Conservation (phyloP, 1,140 invertebrate species). For the Lasaia peninsularis region DNA sequence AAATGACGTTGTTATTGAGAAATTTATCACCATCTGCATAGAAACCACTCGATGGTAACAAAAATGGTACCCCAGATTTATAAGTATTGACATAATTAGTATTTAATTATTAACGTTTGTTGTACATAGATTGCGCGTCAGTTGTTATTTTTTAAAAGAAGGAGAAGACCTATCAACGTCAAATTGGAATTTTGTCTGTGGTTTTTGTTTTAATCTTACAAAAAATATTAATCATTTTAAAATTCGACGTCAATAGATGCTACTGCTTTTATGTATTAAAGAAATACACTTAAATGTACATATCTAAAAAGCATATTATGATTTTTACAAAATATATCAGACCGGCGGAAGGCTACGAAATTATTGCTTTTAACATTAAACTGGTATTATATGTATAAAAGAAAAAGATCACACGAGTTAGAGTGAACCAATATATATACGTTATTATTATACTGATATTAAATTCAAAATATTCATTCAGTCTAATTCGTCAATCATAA, state of each 20-base stretch:
- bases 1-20: too few relatives aligned
- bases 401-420: constrained; percentile 2
- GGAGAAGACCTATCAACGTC: background rate
- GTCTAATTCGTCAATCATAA: background rate
- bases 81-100: too few relatives aligned
- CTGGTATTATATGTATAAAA: background rate
- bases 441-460: background rate
- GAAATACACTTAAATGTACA: background rate
- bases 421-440: background rate
- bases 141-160: background rate
- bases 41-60: too few relatives aligned
- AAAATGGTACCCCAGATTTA: too few relatives aligned
- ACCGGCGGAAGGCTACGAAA: constrained; percentile 57
- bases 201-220: too few relatives aligned
- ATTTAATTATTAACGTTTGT: too few relatives aligned
- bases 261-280: too few relatives aligned
- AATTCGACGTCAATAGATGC: background rate
- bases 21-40: too few relatives aligned
- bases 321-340: constrained; percentile 34
- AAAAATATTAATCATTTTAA: too few relatives aligned
- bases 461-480: background rate
- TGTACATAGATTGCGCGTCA: too few relatives aligned
- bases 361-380: constrained; percentile 51
- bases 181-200: too few relatives aligned
- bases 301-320: background rate